Base-by-base conservation (phyloP, 2,797 vertebrate genomes). In the Harpagifer antarcticus region DNA sequence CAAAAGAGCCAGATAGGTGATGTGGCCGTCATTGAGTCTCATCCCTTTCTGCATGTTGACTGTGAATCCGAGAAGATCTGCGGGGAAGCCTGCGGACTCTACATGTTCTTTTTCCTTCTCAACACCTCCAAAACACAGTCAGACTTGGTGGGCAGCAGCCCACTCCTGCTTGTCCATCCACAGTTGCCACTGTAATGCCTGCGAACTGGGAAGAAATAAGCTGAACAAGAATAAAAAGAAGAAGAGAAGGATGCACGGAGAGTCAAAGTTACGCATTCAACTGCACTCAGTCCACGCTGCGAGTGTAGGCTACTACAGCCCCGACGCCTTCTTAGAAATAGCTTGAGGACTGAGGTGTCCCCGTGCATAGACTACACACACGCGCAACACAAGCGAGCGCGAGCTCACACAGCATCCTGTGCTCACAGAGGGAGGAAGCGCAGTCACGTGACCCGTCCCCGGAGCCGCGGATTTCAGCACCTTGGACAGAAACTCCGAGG, bases 11-110 rank as follows among this genome's bases (percentile, higher is more conserved):
- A 99, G 95, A 91, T 97, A 95, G 93, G 96, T 95, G 91, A 97
- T 94, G 87, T 99, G 97, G 86, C 97, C 97, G 82, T 99, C 98
- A 92, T 98, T 99, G 76, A 98, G 96, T 88, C 98, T 93, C 92
- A 99, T 96, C 86, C 96, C 97, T 89, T 97, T 98, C 96, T 98
- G 97, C 97, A 98, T 93, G 84, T 93, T 90, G 87, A 68, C 84
- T 78, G 78, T 53, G 71, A 63, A 80, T 74, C 78, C 79, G 76
- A 65, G 19, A 57, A 63, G 76, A 72, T 75, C 76, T 83, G 75
- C 66, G 76, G 79, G 73, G 68, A 60, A 53, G 71, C 76, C 83
- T 76, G 86, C 72, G 55, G 85, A 66, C 80, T 88, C 78, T 86
- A 92, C 91, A 90, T 93, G 63, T 79, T 91, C 84, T 82, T 74